Evolutionary conservation across 2,888 invertebrate species (phyloP).

Genomic region (Periphyllus acericola): DNA sequence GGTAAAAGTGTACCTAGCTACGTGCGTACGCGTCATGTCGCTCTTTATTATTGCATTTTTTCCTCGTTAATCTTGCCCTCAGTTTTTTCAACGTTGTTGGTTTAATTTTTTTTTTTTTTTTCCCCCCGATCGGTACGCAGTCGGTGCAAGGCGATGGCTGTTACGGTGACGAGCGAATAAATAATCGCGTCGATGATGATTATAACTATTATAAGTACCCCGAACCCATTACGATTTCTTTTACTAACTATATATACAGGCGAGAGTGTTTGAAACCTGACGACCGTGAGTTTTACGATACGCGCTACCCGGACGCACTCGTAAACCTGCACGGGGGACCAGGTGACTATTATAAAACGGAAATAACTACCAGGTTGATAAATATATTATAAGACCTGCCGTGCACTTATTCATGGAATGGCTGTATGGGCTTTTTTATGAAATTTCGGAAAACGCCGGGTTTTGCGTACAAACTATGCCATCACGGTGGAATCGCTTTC

Average conservation of each 20-base stretch:
- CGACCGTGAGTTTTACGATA: neutral
- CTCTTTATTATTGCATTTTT: neutral
- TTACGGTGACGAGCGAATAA: conserved; percentile 9
- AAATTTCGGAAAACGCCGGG: neutral
- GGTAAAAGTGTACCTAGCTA: neutral
- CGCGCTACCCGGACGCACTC: neutral
- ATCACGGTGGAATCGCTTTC: neutral
- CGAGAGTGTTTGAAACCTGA: neutral
- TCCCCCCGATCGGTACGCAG: neutral
- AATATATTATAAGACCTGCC: neutral
- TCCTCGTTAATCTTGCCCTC: neutral
- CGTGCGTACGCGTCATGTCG: neutral
- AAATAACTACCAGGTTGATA: neutral
- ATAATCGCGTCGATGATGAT: neutral
- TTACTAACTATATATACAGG: neutral
- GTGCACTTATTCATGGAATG: too few relatives aligned
- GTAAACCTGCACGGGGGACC: neutral
- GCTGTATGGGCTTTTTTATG: too few relatives aligned
- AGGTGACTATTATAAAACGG: neutral
- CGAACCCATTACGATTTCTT: neutral
- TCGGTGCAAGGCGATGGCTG: conserved; percentile 40
- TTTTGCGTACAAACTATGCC: neutral
- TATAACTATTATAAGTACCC: neutral
- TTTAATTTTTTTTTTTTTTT: conserved; percentile 5
- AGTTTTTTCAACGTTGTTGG: neutral